Base-by-base conservation (phyloP, 2,888 invertebrate genomes). In the Seira musarum region DNA sequence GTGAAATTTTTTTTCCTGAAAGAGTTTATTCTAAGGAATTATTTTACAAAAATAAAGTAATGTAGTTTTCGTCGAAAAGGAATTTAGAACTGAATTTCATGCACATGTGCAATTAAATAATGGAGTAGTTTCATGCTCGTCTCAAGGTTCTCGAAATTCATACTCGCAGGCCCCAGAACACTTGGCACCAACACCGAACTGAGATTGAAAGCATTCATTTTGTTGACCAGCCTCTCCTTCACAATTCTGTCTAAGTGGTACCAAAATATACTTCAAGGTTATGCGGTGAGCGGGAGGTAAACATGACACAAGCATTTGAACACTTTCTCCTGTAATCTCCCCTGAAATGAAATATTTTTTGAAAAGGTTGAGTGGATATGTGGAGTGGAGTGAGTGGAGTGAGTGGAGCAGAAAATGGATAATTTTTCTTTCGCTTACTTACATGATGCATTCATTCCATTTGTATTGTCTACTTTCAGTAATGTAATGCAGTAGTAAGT, bases 141-240 rank as follows among this genome's bases (percentile, higher is more conserved):
- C 17, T 78, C 77, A 0, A 78, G 22, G 1, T 22, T 22, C n/a
- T 40, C 15, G 22, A 78, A 77, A 15, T 69, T 71, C 69, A 83
- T 76, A 53, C 76, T 76, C 22, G 35, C 24, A n/a, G 75, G 76
- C 6, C 70, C 35, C 8, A n/a, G n/a, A 74, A 97, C 88, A 0
- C 97, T 97, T 3, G 97, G 97, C 0, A 96, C 96, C 90, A 97
- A 96, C 24, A 98, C 96, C 0, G 96, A 96, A 81, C 96, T 95
- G 83, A 97, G 90, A 89, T 97, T 97, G 88, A 96, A 95, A 25
- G 95, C 93, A 72, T 94, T 94, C 97, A 98, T 97, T 90, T 96
- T 96, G 89, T 97, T 97, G 69, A 92, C 90, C 15, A 93, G 92
- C 63, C 93, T 92, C 87, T 93, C 92, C 77, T 93, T 92, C 1